A percentile compares a stretch with the other conserved stretches of the same genome.
Conservation (phyloP, 2,888 invertebrate genomes). For the Halictus quadricinctus region DNA sequence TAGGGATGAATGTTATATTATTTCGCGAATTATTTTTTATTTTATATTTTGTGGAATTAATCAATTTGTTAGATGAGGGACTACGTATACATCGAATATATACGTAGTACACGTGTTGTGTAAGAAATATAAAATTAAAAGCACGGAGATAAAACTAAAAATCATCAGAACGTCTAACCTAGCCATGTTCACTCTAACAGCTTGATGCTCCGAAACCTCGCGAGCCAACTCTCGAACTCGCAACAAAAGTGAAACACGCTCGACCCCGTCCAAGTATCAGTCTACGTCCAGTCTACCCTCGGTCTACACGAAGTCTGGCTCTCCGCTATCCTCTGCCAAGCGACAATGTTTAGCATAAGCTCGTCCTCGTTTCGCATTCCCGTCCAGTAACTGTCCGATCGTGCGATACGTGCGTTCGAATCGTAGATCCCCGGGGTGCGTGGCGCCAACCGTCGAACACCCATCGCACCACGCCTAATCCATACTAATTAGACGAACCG, state of each 20-base stretch:
- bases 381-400: not conserved
- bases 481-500: conserved; percentile 23
- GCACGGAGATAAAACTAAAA: not conserved
- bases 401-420: not conserved
- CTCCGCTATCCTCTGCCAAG: not conserved
- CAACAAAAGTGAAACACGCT: not conserved
- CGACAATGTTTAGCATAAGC: not conserved
- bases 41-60: too few relatives aligned
- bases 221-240: not conserved
- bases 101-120: not conserved
- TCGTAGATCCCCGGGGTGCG: not conserved
- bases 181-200: not conserved
- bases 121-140: not conserved
- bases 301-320: not conserved
- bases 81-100: too few relatives aligned
- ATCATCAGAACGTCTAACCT: not conserved
- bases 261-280: not conserved
- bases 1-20: too few relatives aligned
- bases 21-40: too few relatives aligned
- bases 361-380: conserved; percentile 1
- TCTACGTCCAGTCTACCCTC: not conserved
- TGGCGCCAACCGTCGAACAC: conserved; percentile 16
- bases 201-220: too few relatives aligned
- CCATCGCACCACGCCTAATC: conserved; percentile 6
- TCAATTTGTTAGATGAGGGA: too few relatives aligned